Evolutionary conservation across 2,888 invertebrate genomes (phyloP).

Genomic region (Epirrita christyi): DNA sequence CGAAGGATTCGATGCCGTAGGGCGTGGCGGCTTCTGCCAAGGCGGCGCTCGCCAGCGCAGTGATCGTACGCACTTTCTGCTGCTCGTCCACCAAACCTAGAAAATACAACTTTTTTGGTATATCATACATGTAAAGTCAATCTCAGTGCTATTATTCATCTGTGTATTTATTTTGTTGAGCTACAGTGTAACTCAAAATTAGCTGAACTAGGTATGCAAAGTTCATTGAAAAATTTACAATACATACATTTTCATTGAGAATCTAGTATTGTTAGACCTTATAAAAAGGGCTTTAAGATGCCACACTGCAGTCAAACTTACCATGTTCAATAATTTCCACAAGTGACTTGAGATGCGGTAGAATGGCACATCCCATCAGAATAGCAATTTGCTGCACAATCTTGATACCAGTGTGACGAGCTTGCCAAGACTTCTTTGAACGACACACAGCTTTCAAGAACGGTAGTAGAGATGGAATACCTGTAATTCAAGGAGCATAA

Average conservation of each 20-base stretch:
- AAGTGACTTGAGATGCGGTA: constrained; percentile 98
- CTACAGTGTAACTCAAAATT: too few relatives aligned
- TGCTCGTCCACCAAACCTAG: constrained; percentile 97
- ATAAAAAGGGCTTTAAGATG: too few relatives aligned
- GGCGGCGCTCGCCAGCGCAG: constrained; percentile 98
- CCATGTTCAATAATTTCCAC: constrained; percentile 99
- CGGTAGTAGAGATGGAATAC: constrained; percentile 97
- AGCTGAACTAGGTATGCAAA: too few relatives aligned
- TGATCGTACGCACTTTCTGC: constrained; percentile 99
- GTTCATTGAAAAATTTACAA: too few relatives aligned
- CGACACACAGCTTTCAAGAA: constrained; percentile 99
- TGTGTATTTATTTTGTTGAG: too few relatives aligned
- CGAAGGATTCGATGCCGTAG: constrained; percentile 99
- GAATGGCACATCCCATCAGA: constrained; percentile 99
- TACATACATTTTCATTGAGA: too few relatives aligned
- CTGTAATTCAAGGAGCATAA: constrained; percentile 47
- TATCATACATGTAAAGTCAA: not conserved
- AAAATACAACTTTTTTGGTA: constrained; percentile 19
- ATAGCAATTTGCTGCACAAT: constrained; percentile 99
- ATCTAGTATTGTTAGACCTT: too few relatives aligned
- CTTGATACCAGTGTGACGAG: constrained; percentile 98
- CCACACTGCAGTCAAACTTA: constrained; percentile 54
- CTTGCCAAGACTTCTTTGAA: constrained; percentile 99
- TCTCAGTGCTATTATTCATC: too few relatives aligned
- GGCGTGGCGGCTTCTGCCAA: constrained; percentile 99